Base-by-base conservation (phyloP, 2,888 invertebrate genomes). In the Chrysomela aeneicollis region DNA sequence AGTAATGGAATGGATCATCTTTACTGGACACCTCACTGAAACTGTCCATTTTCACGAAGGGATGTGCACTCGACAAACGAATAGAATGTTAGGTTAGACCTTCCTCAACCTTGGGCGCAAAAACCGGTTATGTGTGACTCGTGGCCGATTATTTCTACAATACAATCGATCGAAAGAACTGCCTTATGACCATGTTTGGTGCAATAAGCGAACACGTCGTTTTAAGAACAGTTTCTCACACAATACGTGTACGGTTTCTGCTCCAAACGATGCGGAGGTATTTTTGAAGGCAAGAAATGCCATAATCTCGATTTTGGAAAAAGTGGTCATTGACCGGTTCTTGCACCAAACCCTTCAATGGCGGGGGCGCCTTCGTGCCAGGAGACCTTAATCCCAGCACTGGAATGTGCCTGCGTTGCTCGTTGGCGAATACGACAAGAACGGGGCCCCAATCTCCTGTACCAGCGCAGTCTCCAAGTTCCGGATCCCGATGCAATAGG, bases 1-100 rank as follows among this genome's bases (percentile, higher is more conserved):
- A 60, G 60, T 60, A n/a, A 60, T 60, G 60, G 21, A 26, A 52
- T 30, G 60, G 60, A 32, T 60, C 60, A 60, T 17, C 49, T 52
- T 60, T 51, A 60, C 60, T 53, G 18, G 53, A 61, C 18, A 35
- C 17, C 46, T 46, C 61, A 21, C 61, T 60, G 35, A 52, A 52
- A 60, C 37, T 60, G 42, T 6, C 60, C 60, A 60, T 60, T 60
- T 42, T 61, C 53, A 46, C 35, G 52, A 26, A 49, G 53, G 26
- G 61, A 50, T 59, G 50, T 59, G 59, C 59, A 59, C 50, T 50
- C 30, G 30, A 30, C 30, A 26, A 53, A 35, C 51, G 51, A 52
- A 46, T 12, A 32, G 47, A 61, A 55, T 42, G 49, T 54, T 35
- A 35, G 32, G 32, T 35, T 35, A 35, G 32, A 35, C 9, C 32